These are phyloP conservation scores for Aspidoscelis tigris DNA, from an alignment of 2,113 vertebrate species.

Conservation along the genomic window DNA sequence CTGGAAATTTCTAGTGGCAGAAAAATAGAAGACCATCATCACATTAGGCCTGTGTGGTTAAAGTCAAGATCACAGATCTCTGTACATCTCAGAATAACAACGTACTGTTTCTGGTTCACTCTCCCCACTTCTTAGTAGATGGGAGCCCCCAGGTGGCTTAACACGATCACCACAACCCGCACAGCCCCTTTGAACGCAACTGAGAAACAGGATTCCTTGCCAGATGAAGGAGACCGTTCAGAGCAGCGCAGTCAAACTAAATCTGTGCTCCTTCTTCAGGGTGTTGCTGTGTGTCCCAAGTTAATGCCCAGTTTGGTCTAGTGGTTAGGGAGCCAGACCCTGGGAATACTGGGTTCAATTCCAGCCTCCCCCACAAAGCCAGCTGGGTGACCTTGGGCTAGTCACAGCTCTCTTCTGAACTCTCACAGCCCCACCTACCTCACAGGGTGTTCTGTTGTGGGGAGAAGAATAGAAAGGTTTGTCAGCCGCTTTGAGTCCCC, in stretches of 20 bases:
- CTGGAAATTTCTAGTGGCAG: background rate
- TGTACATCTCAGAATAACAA: conserved; percentile 15
- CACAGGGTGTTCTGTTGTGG: no score
- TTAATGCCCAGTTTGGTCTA: background rate
- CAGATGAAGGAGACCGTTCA: background rate
- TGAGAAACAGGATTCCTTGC: background rate
- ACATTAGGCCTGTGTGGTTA: background rate
- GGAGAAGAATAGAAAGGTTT: no score
- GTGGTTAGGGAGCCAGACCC: no score
- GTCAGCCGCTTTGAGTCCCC: no score
- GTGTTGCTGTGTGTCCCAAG: background rate
- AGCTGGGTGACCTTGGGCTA: no score
- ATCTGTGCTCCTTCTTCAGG: background rate
- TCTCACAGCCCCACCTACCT: no score
- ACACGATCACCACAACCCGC: background rate
- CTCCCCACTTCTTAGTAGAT: no score
- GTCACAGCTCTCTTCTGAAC: no score
- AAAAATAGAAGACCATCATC: background rate
- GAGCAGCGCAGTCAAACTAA: no score
- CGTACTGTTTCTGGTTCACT: background rate
- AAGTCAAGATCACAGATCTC: conserved; percentile 12
- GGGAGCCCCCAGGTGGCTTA: background rate
- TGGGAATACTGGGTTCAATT: no score
- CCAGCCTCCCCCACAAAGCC: no score
- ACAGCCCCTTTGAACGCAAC: background rate